Evolutionary conservation across 2,797 vertebrate genomes (phyloP).

Genomic region (Cynodonichthys magdalenae): DNA sequence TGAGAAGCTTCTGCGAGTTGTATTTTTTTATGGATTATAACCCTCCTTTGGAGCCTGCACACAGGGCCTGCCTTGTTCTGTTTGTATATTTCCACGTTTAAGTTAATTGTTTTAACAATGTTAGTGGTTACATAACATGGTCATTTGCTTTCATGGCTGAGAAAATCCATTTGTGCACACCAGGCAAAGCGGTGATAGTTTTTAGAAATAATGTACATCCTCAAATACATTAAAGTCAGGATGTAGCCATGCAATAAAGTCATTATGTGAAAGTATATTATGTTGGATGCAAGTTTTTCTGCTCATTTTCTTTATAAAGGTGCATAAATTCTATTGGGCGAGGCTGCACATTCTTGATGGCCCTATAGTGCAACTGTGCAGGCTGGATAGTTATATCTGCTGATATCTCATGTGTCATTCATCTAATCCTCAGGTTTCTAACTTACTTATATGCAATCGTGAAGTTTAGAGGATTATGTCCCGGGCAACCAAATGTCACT

Average conservation of each 20-base stretch:
- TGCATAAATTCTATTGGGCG: neutral
- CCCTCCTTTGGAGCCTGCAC: slow-evolving; percentile 33
- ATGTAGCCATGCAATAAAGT: slow-evolving; percentile 8
- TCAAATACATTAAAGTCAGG: slow-evolving; percentile 4
- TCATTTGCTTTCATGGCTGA: slow-evolving; percentile 38
- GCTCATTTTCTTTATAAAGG: neutral
- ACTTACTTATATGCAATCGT: slow-evolving; percentile 74
- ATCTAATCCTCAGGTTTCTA: slow-evolving; percentile 74
- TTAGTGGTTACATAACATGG: slow-evolving; percentile 57
- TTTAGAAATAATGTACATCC: slow-evolving; percentile 44
- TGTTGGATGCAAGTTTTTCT: neutral
- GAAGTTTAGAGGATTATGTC: slow-evolving; percentile 76
- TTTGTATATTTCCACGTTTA: slow-evolving; percentile 56
- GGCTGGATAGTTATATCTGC: slow-evolving; percentile 53
- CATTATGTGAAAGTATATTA: neutral
- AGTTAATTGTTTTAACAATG: slow-evolving; percentile 63
- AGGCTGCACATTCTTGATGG: slow-evolving; percentile 30
- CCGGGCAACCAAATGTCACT: slow-evolving; percentile 77
- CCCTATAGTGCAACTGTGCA: slow-evolving; percentile 34
- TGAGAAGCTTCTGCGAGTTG: slow-evolving; percentile 18
- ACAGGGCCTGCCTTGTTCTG: slow-evolving; percentile 43
- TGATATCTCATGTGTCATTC: slow-evolving; percentile 63
- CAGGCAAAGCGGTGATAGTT: slow-evolving; percentile 34
- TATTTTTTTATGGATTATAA: slow-evolving; percentile 34
- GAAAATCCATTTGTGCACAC: slow-evolving; percentile 48